Evolutionary conservation across 2,888 invertebrate species (phyloP).

Genomic region (Acrobasis suavella): DNA sequence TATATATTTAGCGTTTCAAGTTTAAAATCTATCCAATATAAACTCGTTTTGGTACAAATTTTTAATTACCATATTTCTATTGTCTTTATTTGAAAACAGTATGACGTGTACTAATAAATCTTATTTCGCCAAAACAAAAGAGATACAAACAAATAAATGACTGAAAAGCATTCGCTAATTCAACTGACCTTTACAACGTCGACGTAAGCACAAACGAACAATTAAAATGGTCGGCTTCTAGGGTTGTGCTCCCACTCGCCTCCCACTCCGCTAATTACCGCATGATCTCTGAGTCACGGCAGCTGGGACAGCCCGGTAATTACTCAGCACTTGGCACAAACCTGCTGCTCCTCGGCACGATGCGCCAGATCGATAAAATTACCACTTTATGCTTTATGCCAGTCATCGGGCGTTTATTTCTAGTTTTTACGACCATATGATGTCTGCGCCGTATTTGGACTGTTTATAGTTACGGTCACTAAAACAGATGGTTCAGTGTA

Average conservation of each 20-base stretch:
- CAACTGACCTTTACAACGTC: too few relatives aligned
- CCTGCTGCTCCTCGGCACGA: conserved; percentile 53
- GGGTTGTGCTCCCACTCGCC: conserved; percentile 30
- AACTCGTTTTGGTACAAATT: too few relatives aligned
- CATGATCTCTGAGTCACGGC: conserved; percentile 33
- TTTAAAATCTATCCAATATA: too few relatives aligned
- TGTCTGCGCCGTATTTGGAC: conserved; percentile 23
- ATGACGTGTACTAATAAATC: too few relatives aligned
- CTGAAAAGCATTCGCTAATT: too few relatives aligned
- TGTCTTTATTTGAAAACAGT: too few relatives aligned
- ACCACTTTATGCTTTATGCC: conserved; percentile 34
- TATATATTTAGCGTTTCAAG: too few relatives aligned
- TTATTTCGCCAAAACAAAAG: too few relatives aligned
- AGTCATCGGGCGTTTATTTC: conserved; percentile 50
- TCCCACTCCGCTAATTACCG: conserved; percentile 27
- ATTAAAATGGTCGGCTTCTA: too few relatives aligned
- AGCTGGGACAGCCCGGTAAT: conserved; percentile 44
- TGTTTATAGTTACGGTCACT: conserved; percentile 13
- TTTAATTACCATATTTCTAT: too few relatives aligned
- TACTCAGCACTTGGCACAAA: conserved; percentile 61
- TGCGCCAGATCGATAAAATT: conserved; percentile 33
- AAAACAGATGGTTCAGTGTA: conserved; percentile 11
- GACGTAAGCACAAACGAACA: too few relatives aligned
- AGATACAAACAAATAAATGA: too few relatives aligned
- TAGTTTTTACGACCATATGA: conserved; percentile 44